These are phyloP conservation scores for Drosophila falleni DNA, from an alignment of 2,888 invertebrate genomes.

Conservation along the genomic window DNA sequence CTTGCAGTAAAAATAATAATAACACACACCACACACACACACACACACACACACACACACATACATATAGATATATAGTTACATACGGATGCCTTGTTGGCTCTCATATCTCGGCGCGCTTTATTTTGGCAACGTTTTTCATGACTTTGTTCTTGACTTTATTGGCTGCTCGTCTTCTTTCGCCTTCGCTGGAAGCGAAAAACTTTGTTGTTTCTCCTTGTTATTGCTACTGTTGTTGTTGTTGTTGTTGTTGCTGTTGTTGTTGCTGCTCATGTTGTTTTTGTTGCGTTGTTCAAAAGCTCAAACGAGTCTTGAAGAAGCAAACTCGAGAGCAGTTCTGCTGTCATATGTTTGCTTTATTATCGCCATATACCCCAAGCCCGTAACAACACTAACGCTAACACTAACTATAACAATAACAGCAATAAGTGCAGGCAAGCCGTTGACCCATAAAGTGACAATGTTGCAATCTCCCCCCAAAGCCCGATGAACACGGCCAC, in stretches of 20 bases:
- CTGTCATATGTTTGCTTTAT: constrained; percentile 78
- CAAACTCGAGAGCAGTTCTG: constrained; percentile 3
- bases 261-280: constrained; percentile 5
- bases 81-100: constrained; percentile 54
- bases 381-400: constrained; percentile 62
- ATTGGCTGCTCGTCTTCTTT: constrained; percentile 62
- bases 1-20: constrained; percentile 81
- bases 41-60: constrained; percentile 15
- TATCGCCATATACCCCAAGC: constrained; percentile 60
- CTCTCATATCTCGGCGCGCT: constrained; percentile 42
- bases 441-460: constrained; percentile 75
- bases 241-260: constrained; percentile 1
- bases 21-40: constrained; percentile 56
- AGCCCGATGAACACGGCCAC: constrained; percentile 13
- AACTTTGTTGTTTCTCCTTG: constrained; percentile 45
- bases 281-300: constrained; percentile 12
- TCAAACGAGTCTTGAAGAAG: constrained; percentile 13
- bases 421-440: constrained; percentile 68
- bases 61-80: constrained; percentile 9
- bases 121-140: constrained; percentile 73
- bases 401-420: constrained; percentile 72
- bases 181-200: constrained; percentile 47
- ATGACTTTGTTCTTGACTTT: constrained; percentile 78
- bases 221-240: constrained; percentile 13
- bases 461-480: constrained; percentile 55